Base-by-base conservation (phyloP, 2,888 invertebrate genomes). In the Drosophila flavopinicola region DNA sequence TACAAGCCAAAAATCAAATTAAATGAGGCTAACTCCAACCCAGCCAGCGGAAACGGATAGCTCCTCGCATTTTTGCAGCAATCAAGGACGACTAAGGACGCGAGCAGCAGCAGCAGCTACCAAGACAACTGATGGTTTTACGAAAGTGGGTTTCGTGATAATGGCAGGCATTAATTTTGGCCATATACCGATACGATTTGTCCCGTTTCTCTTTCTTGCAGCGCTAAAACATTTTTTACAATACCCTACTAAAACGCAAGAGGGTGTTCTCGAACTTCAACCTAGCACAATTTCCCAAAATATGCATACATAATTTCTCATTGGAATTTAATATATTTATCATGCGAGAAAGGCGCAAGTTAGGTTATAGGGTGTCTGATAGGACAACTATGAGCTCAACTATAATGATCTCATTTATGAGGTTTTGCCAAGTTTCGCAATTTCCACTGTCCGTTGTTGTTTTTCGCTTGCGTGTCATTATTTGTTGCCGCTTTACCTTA, bases 61-160 rank as follows among this genome's bases (percentile, higher is more conserved):
- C 35, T 41, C 30, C 48, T 54, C 39, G 49, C 42, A 64, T 48
- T 67, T 58, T 60, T 51, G 45, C 35, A 59, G 64, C 69, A 70
- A 84, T 79, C 69, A 85, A 85, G 86, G 84, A 76, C 86, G 60
- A 71, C 67, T 61, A 79, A 79, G 71, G 75, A 76, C 58, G 59
- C 24, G 53, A 64, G 17, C 32, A 32, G 54, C 24, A 61, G 20
- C 39, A 49, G 38, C 45, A 71, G 20, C 54, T 29, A 37, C 39
- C 39, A 51, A 30, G 30, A 65, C 51, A 60, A 42, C 56, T 54
- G 63, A 65, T 66, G 73, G 38, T 45, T 61, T 53, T 56, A 47
- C 60, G 59, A 73, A 75, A 80, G 71, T 71, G 78, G 71, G 84
- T 77, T 73, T 65, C 75, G 60, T 73, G 87, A 73, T 80, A 86